phyloP scores from a whole-genome alignment of 1,140 invertebrate species.

The Sitobion miscanthi region DNA sequence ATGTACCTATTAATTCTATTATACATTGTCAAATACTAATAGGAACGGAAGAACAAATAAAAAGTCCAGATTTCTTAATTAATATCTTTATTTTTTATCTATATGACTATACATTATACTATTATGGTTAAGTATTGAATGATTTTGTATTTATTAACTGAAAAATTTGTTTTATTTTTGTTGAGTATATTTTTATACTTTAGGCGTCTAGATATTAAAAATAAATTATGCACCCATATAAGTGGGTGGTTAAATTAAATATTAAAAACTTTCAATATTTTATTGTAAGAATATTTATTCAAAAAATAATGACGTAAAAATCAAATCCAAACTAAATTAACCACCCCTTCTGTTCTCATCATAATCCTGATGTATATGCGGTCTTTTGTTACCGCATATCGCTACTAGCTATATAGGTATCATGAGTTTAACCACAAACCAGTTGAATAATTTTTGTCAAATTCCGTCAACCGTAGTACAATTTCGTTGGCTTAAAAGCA shows the following conservation, averaged over 20 bases:
- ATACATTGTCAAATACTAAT: not conserved
- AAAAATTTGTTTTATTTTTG: not conserved
- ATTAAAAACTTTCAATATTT: not conserved
- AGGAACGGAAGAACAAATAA: not conserved
- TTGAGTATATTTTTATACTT: not conserved
- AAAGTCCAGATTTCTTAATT: not conserved
- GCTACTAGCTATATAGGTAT: not conserved
- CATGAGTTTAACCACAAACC: not conserved
- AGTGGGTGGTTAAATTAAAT: not conserved
- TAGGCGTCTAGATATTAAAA: not conserved
- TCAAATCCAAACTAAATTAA: no score
- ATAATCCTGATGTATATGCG: not conserved
- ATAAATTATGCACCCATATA: not conserved
- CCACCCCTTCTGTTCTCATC: not conserved
- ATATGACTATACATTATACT: not conserved
- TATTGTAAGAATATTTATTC: not conserved
- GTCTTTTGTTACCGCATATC: not conserved
- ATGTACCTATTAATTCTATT: not conserved
- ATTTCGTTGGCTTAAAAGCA: slow-evolving; percentile 41
- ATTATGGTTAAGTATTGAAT: not conserved
- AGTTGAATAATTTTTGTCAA: slow-evolving; percentile 43
- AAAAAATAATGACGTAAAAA: not conserved
- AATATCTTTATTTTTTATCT: no score
- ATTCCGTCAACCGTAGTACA: slow-evolving; percentile 31
- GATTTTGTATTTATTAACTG: not conserved